Evolutionary conservation across 2,888 invertebrate species (phyloP).

Genomic region (Bombylius discolor): DNA sequence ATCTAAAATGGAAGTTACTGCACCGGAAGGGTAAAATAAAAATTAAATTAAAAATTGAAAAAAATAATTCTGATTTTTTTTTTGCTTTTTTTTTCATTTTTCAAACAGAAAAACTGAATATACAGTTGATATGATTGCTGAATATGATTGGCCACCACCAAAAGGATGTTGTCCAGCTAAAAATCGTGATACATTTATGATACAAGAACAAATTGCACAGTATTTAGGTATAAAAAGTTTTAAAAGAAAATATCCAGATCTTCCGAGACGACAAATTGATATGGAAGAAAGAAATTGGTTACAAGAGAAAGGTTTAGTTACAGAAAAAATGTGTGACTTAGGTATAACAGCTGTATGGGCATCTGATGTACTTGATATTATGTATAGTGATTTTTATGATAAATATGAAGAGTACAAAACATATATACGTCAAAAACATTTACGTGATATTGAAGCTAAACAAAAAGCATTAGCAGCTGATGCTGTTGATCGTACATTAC

Average conservation of each 20-base stretch:
- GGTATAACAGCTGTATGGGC: constrained; percentile 85
- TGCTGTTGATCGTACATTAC: constrained; percentile 37
- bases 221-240: constrained; percentile 92
- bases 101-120: constrained; percentile 41
- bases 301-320: constrained; percentile 66
- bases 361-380: constrained; percentile 87
- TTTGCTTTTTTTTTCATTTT: background rate
- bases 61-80: background rate
- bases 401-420: constrained; percentile 86
- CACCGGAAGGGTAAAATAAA: constrained; percentile 35
- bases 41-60: background rate
- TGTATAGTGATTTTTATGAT: constrained; percentile 88
- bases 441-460: constrained; percentile 53
- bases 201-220: constrained; percentile 93
- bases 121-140: constrained; percentile 78
- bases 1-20: constrained; percentile 39
- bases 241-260: constrained; percentile 87
- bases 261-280: constrained; percentile 70
- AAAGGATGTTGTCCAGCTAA: constrained; percentile 39
- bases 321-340: constrained; percentile 84
- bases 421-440: constrained; percentile 42
- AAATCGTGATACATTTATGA: constrained; percentile 69
- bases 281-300: constrained; percentile 86
- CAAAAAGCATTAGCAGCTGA: constrained; percentile 45
- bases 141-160: constrained; percentile 82